phyloP scores from a whole-genome alignment of 2,888 invertebrate species.

The Acanthosoma haemorrhoidale region DNA sequence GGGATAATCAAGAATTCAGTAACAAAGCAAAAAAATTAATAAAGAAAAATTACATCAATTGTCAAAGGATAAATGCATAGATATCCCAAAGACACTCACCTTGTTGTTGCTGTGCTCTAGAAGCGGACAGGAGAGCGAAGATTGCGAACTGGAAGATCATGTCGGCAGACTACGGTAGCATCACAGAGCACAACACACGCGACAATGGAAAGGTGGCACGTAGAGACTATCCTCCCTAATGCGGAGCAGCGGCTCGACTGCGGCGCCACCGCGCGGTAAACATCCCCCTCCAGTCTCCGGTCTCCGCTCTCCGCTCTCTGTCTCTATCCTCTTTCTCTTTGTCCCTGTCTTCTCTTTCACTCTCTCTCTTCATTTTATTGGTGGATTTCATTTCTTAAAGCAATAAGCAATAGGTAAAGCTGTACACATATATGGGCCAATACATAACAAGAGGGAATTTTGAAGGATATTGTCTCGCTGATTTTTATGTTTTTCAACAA shows the following conservation, averaged over 20 bases:
- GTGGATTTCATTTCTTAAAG: too few relatives aligned
- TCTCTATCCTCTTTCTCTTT: neutral
- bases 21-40: too few relatives aligned
- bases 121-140: neutral
- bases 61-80: too few relatives aligned
- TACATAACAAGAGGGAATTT: too few relatives aligned
- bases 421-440: too few relatives aligned
- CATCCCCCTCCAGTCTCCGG: neutral
- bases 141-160: neutral
- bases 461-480: too few relatives aligned
- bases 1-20: too few relatives aligned
- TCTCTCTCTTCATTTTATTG: too few relatives aligned
- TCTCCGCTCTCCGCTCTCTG: too few relatives aligned
- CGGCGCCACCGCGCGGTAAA: conserved; percentile 8
- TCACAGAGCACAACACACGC: neutral
- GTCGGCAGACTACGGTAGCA: neutral
- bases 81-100: neutral
- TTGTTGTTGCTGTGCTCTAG: neutral
- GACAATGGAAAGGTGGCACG: neutral
- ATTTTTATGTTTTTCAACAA: too few relatives aligned
- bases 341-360: neutral
- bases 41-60: too few relatives aligned
- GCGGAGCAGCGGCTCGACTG: conserved; percentile 5
- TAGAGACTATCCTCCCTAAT: neutral
- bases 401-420: too few relatives aligned